Evolutionary conservation across 2,113 vertebrate species (phyloP).

Genomic region (Azemiops feae): DNA sequence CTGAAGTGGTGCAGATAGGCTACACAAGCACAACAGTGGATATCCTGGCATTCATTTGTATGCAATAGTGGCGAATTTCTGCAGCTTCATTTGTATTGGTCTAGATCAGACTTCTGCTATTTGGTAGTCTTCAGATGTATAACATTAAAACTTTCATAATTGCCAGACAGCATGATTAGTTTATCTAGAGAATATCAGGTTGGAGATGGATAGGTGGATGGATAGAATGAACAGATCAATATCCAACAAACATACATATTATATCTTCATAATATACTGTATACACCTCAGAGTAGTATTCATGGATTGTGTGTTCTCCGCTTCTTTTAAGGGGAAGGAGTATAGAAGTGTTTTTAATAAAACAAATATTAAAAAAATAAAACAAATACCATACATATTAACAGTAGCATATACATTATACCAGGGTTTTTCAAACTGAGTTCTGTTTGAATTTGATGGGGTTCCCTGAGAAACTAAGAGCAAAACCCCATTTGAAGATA

Average conservation of each 20-base stretch:
- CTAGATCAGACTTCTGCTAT: not conserved
- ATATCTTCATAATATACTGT: not conserved
- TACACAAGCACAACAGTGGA: not conserved
- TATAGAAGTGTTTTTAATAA: not conserved
- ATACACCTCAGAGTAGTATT: not conserved
- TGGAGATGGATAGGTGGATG: not conserved
- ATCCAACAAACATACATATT: not conserved
- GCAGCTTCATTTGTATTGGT: not conserved
- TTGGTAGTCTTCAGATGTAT: not conserved
- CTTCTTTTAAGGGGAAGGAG: not conserved
- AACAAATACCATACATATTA: not conserved
- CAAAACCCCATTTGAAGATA: not conserved
- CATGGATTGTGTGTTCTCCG: not conserved
- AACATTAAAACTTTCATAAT: not conserved
- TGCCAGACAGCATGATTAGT: not conserved
- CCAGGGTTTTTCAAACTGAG: not conserved
- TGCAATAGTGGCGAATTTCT: not conserved
- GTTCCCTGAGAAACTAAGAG: not conserved
- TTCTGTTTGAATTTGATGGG: not conserved
- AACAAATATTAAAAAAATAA: not conserved
- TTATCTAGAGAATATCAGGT: not conserved
- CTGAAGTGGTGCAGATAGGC: not conserved
- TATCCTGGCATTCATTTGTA: not conserved
- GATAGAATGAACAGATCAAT: not conserved
- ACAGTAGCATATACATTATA: not conserved